Percentiles rank a stretch among this genome's conserved stretches.
phyloP scores from a whole-genome alignment of 2,888 invertebrate species.

The Xanthorhoe designata region DNA sequence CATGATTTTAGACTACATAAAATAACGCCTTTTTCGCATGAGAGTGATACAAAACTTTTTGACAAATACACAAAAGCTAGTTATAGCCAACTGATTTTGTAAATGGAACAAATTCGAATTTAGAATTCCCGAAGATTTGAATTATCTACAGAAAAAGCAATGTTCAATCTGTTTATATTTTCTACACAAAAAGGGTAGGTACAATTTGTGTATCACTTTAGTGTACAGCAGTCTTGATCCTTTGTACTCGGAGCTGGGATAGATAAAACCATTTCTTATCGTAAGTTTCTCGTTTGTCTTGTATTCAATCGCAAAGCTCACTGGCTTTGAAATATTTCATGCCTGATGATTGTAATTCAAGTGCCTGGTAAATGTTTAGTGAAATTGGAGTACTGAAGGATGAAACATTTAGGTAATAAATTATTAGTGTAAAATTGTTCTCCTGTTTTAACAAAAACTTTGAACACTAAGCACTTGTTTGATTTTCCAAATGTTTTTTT shows the following conservation, averaged over 20 bases:
- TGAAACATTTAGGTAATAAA: too few relatives aligned
- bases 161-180: background rate
- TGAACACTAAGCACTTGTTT: too few relatives aligned
- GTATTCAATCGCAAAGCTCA: constrained; percentile 28
- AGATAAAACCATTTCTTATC: constrained; percentile 37
- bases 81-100: background rate
- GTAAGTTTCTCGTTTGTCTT: constrained; percentile 33
- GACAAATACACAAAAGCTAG: background rate
- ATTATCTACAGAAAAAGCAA: background rate
- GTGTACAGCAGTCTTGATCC: constrained; percentile 13
- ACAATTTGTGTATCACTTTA: constrained; percentile 8
- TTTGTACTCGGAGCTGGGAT: constrained; percentile 27
- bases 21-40: too few relatives aligned
- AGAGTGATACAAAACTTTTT: too few relatives aligned
- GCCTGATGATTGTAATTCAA: background rate
- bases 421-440: too few relatives aligned
- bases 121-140: background rate
- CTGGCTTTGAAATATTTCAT: constrained; percentile 20
- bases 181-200: background rate
- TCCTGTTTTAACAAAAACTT: too few relatives aligned
- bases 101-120: background rate
- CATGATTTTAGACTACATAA: too few relatives aligned
- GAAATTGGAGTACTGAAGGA: background rate
- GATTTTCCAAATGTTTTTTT: too few relatives aligned
- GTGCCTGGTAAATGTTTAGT: background rate